These are phyloP conservation scores for Phyllopteryx taeniolatus DNA, from an alignment of 2,113 vertebrate species.

Conservation along the genomic window DNA sequence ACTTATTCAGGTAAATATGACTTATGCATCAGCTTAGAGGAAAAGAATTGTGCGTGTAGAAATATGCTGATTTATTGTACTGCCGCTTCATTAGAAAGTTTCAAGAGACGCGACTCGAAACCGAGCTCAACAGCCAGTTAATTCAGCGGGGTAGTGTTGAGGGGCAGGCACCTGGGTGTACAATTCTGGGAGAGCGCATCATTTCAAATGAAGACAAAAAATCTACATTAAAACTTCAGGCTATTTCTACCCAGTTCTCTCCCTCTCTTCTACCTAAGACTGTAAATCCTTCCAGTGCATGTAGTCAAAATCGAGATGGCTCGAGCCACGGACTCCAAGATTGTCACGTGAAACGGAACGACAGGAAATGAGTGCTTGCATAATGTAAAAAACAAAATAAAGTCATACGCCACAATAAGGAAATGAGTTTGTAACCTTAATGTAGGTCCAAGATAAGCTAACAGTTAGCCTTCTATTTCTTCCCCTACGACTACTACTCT, in stretches of 20 bases:
- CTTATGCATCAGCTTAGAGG: slow-evolving; percentile 55
- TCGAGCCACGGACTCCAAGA: too few species aligned
- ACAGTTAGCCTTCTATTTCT: neutral
- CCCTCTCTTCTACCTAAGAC: too few species aligned
- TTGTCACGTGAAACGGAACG: too few species aligned
- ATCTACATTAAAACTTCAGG: neutral
- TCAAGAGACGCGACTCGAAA: slow-evolving; percentile 47
- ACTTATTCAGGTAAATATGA: slow-evolving; percentile 58
- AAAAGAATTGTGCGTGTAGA: slow-evolving; percentile 45
- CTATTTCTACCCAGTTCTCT: too few species aligned
- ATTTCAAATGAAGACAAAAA: neutral
- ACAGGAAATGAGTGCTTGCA: too few species aligned
- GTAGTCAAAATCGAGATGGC: neutral
- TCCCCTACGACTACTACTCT: neutral
- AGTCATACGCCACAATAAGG: neutral
- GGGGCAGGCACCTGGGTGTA: neutral
- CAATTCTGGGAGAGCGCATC: neutral
- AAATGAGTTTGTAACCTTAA: neutral
- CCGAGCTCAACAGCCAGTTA: slow-evolving; percentile 36
- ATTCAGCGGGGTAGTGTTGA: slow-evolving; percentile 15
- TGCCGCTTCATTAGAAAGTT: slow-evolving; percentile 43
- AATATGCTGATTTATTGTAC: slow-evolving; percentile 64
- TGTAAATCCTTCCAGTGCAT: neutral
- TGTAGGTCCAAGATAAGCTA: neutral
- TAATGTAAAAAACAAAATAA: too few species aligned